Evolutionary conservation across 2,113 vertebrate species (phyloP).

Genomic region (Gopherus evgoodei): DNA sequence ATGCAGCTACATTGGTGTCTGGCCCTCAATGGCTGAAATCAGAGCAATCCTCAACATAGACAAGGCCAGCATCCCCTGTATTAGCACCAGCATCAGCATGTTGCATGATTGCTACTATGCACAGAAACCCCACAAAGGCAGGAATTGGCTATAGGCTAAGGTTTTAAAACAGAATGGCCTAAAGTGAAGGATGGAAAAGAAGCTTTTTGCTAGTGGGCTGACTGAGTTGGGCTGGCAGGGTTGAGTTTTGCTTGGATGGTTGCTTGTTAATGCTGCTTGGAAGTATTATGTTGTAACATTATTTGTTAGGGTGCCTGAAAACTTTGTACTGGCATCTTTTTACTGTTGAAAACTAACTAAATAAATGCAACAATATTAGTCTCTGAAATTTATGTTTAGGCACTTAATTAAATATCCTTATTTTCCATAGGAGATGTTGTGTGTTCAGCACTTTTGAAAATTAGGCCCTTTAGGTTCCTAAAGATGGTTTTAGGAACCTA

Average conservation of each 20-base stretch:
- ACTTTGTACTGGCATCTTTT: neutral
- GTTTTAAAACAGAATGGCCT: neutral
- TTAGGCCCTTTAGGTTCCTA: neutral
- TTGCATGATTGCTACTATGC: neutral
- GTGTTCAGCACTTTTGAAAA: neutral
- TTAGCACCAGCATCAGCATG: neutral
- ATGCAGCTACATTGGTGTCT: neutral
- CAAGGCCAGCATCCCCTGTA: neutral
- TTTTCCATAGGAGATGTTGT: neutral
- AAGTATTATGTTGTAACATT: neutral
- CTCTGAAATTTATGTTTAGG: neutral
- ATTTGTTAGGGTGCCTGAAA: neutral
- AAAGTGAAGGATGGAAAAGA: neutral
- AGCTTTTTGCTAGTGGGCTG: neutral
- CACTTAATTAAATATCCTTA: neutral
- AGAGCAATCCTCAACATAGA: neutral
- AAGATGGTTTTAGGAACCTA: neutral
- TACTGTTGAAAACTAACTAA: neutral
- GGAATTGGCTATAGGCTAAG: neutral
- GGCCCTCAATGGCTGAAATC: neutral
- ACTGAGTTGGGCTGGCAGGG: neutral
- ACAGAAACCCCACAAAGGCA: neutral
- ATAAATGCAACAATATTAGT: neutral
- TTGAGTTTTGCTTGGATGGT: neutral
- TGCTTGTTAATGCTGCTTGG: neutral